Base-by-base conservation (phyloP, 1,140 invertebrate genomes). In the Brachionus plicatilis region DNA sequence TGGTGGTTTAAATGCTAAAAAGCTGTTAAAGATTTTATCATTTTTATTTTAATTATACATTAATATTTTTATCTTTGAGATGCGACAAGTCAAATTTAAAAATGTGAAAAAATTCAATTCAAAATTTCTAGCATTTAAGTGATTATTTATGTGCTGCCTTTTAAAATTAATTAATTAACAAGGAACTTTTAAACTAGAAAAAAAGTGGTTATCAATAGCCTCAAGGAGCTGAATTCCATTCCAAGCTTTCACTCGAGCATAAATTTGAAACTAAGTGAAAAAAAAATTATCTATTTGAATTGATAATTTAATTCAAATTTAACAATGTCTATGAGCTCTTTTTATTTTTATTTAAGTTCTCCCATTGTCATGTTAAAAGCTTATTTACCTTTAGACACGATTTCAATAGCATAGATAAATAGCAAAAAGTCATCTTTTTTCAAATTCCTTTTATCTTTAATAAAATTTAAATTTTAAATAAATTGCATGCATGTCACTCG, bases 401-500 rank as follows among this genome's bases (percentile, higher is more conserved):
- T 11, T 24, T 60, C n/a, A 60, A 20, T 24, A 60, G 53, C 53
- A 24, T 27, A 9, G 9, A 60, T 37, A 60, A 60, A 20, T 24
- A 60, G 53, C 20, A 60, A 60, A 11, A 53, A 53, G 47, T 53
- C 47, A 53, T 66, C 60, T 68, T 37, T 68, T 41, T 68, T 33
- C 14, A 14, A 14, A 5, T 72, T 72, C 14, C 14, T 72, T 72
- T 43, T 43, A 43, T 41, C 14, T 72, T 11, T 6, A 41, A 17
- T 17, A 17, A 72, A 72, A 72, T 41, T 41, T 17, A 41, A 41
- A 43, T 41, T 72, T 41, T 47, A 68, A 68, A 68, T 41, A 41
- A 43, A 41, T 72, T 72, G 68, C 37, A 72, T 72, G 68, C 68
- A 72, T 43, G 68, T 72, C 68, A 72, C 41, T 56, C 17, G 14